phyloP scores from a whole-genome alignment of 2,888 invertebrate genomes.

The Drosophila hamatofila region DNA sequence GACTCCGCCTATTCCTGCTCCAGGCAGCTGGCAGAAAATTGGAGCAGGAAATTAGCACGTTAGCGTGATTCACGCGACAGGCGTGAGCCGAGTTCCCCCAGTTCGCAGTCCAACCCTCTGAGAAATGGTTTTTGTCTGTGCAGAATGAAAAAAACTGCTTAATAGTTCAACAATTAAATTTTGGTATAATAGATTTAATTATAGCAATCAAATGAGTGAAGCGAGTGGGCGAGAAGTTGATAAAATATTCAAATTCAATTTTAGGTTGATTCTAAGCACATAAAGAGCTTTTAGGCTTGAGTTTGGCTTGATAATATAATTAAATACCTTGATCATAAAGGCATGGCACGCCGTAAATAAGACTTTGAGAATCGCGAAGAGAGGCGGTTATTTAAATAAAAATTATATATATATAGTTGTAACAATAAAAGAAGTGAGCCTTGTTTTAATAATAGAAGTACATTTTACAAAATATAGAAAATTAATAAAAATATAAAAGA shows the following conservation, averaged over 20 bases:
- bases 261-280: neutral
- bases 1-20: neutral
- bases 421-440: too few species aligned
- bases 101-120: neutral
- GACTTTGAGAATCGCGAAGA: neutral
- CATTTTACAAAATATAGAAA: too few species aligned
- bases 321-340: neutral
- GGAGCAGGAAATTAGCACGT: constrained; percentile 70
- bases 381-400: too few species aligned
- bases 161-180: neutral
- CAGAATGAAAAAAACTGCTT: constrained; percentile 3
- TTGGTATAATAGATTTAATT: neutral
- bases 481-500: too few species aligned
- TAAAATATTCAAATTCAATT: neutral
- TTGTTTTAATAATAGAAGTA: too few species aligned
- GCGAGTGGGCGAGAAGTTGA: neutral
- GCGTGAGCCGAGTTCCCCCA: neutral
- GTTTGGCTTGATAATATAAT: neutral
- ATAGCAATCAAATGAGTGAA: too few species aligned
- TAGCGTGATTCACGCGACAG: constrained; percentile 78
- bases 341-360: too few species aligned
- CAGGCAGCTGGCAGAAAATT: constrained; percentile 53
- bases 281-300: neutral
- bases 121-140: constrained; percentile 27
- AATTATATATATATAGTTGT: too few species aligned